Percentiles rank a stretch among this genome's conserved stretches.
Evolutionary conservation across 2,888 invertebrate species (phyloP).

Genomic region (Plagiodera versicolora): DNA sequence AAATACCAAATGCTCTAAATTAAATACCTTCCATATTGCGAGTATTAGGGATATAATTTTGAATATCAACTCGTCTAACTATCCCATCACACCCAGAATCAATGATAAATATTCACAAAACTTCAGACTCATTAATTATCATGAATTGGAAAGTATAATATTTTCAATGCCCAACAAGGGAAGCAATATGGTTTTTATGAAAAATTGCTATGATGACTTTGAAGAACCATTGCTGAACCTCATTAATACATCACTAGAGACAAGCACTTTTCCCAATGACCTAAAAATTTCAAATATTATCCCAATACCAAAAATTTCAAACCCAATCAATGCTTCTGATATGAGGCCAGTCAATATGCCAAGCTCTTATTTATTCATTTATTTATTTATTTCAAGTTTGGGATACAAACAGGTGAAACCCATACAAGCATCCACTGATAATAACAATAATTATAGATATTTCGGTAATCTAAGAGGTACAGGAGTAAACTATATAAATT

Average conservation of each 20-base stretch:
- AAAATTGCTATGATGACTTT: neutral
- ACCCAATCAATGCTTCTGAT: constrained; percentile 2
- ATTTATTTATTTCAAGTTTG: too few relatives aligned
- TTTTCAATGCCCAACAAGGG: constrained; percentile 4
- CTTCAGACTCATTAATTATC: neutral
- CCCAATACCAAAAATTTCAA: neutral
- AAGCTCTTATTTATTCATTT: too few relatives aligned
- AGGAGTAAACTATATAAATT: too few relatives aligned
- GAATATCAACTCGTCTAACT: neutral
- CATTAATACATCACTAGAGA: constrained; percentile 1
- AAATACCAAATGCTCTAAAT: too few relatives aligned
- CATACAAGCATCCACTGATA: too few relatives aligned
- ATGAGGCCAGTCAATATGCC: neutral
- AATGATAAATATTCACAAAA: neutral
- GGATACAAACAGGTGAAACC: too few relatives aligned
- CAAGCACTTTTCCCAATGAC: neutral
- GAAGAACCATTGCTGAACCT: too few relatives aligned
- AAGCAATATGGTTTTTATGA: neutral
- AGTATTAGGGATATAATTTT: neutral
- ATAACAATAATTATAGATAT: too few relatives aligned
- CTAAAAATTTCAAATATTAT: neutral
- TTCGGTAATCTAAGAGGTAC: too few relatives aligned
- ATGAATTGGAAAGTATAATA: neutral
- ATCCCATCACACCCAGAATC: neutral
- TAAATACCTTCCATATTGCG: too few relatives aligned